Percentiles rank a stretch among this genome's conserved stretches.
phyloP scores from a whole-genome alignment of 2,888 invertebrate species.

The Linnaemya vulpina region DNA sequence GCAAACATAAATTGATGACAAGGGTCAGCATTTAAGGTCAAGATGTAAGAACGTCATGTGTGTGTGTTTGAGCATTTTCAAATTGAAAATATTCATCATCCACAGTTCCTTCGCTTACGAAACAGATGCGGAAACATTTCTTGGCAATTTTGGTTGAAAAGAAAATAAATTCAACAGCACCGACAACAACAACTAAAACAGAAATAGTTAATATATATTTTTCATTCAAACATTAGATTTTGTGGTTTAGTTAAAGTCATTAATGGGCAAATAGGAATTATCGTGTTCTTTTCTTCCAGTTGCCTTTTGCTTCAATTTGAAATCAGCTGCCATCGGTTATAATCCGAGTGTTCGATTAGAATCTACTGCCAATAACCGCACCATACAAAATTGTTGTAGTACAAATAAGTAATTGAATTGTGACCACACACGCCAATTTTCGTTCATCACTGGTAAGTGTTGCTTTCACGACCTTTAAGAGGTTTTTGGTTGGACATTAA shows the following conservation, averaged over 20 bases:
- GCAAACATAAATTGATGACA: constrained; percentile 70
- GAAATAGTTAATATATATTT: constrained; percentile 4
- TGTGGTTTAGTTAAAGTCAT: constrained; percentile 69
- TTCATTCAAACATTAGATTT: constrained; percentile 54
- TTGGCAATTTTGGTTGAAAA: constrained; percentile 38
- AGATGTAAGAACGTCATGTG: constrained; percentile 62
- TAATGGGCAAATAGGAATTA: constrained; percentile 32
- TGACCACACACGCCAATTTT: constrained; percentile 69
- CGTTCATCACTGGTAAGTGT: constrained; percentile 18
- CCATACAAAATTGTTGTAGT: not conserved
- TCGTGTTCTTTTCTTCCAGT: not conserved
- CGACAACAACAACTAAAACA: constrained; percentile 27
- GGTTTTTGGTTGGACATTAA: constrained; percentile 28
- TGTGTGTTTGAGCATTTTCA: constrained; percentile 55
- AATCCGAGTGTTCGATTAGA: constrained; percentile 20
- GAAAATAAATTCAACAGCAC: not conserved
- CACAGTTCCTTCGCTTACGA: constrained; percentile 32
- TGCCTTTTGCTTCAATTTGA: constrained; percentile 11
- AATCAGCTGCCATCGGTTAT: constrained; percentile 55
- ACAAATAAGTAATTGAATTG: constrained; percentile 64
- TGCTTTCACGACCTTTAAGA: constrained; percentile 50
- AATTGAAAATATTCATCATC: constrained; percentile 55
- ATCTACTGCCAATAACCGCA: constrained; percentile 49
- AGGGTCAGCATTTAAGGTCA: constrained; percentile 68
- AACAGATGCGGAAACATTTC: constrained; percentile 69